Evolutionary conservation across 2,888 invertebrate genomes (phyloP).

Genomic region (Eledona agricola): DNA sequence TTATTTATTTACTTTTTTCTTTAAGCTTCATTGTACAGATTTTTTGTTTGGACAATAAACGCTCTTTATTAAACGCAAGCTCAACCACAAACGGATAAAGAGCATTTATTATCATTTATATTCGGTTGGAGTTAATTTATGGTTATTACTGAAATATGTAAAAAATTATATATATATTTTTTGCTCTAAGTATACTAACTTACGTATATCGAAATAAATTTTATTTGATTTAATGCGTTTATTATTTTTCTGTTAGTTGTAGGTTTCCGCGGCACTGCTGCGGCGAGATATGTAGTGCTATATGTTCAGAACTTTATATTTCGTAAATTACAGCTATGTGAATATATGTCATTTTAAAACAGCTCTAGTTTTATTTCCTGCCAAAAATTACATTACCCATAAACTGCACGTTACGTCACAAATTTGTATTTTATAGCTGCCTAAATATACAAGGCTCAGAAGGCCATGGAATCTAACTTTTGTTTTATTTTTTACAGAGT

Average conservation of each 20-base stretch:
- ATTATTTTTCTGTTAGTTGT: constrained; percentile 44
- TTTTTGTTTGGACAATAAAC: constrained; percentile 47
- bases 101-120: constrained; percentile 53
- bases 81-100: constrained; percentile 46
- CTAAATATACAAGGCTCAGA: no score
- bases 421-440: no score
- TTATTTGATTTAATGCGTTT: constrained; percentile 47
- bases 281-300: constrained; percentile 50
- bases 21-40: constrained; percentile 51
- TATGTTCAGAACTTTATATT: constrained; percentile 56
- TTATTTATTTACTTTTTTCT: constrained; percentile 50
- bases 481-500: no score
- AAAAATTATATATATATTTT: constrained; percentile 52
- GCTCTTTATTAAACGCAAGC: constrained; percentile 48
- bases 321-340: constrained; percentile 56
- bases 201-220: constrained; percentile 48
- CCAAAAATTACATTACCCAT: no score
- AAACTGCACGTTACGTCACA: no score
- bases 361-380: constrained; percentile 8
- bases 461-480: no score
- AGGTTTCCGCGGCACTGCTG: constrained; percentile 47
- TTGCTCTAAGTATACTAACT: constrained; percentile 58
- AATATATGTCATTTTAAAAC: constrained; percentile 56
- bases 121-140: constrained; percentile 55
- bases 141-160: constrained; percentile 42